phyloP scores from a whole-genome alignment of 1,140 invertebrate species.

The Mamestra configurata region DNA sequence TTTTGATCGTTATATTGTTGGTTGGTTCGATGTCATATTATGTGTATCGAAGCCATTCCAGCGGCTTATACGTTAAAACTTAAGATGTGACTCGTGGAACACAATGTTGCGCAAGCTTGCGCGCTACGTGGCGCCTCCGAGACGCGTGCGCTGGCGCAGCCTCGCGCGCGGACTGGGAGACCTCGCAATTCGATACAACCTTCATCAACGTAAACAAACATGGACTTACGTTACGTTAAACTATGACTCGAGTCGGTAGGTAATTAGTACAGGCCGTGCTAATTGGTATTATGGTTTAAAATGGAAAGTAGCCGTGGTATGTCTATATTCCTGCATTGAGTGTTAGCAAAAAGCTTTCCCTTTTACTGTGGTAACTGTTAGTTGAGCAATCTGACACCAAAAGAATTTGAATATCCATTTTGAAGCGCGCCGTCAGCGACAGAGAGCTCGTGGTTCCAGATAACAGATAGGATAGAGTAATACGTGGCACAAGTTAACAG shows the following conservation, averaged over 20 bases:
- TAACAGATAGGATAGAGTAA: slow-evolving; percentile 50
- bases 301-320: slow-evolving; percentile 15
- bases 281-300: slow-evolving; percentile 49
- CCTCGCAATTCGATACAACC: slow-evolving; percentile 86
- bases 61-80: slow-evolving; percentile 64
- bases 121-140: slow-evolving; percentile 78
- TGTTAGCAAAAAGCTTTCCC: slow-evolving; percentile 38
- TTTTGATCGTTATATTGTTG: slow-evolving; percentile 68
- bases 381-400: slow-evolving; percentile 33
- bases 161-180: slow-evolving; percentile 82
- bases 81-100: slow-evolving; percentile 70
- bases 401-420: slow-evolving; percentile 43
- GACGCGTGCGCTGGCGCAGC: slow-evolving; percentile 85
- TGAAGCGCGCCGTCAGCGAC: slow-evolving; percentile 5
- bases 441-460: slow-evolving; percentile 29
- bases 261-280: slow-evolving; percentile 52
- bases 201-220: slow-evolving; percentile 85
- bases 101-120: slow-evolving; percentile 77
- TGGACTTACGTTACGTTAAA: slow-evolving; percentile 70
- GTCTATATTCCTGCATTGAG: slow-evolving; percentile 7
- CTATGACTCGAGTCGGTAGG: slow-evolving; percentile 46
- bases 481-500: slow-evolving; percentile 82
- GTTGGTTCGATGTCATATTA: slow-evolving; percentile 59
- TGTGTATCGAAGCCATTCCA: slow-evolving; percentile 67
- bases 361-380: slow-evolving; percentile 23